Evolutionary conservation across 1,140 invertebrate species (phyloP), one percentile per base, ranked within the genome.

Genomic region (Odontomachus brunneus): DNA sequence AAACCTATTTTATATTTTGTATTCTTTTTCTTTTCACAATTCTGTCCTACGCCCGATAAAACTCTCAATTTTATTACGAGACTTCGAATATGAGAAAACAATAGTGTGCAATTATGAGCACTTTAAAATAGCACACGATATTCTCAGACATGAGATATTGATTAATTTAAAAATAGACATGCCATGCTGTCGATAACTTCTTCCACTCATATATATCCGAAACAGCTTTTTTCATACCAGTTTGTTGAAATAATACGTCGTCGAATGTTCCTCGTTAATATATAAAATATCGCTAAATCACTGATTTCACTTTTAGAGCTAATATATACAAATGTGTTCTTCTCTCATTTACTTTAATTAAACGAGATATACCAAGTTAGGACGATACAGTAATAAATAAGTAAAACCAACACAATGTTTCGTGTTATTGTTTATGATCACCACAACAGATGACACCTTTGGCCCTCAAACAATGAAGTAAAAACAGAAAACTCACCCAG

Each of bases 401-500:
- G 53, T 44, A 74, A 59, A 69, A 82, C 33, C 0, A 76, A 63
- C 17, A 38, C 49, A 22, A 74, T 22, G 57, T 82, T 74, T 38
- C 14, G 85, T 88, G 80, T 89, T 12, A 51, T n/a, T 92, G 91
- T 93, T 84, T 89, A 89, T 91, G 88, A 82, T 89, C 72, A 60
- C 93, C 93, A 94, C 93, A 94, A 94, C 93, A 78, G 85, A 81
- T 63, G 3, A 38, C 92, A 94, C 87, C 91, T 93, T 94, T 93
- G 92, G 89, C 92, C 88, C 91, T 90, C 74, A 49, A 69, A 80
- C 78, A 81, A 82, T 85, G 26, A 86, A 84, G 63, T 81, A 88
- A 63, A 53, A 57, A 90, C 86, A 87, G 88, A 90, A 92, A 95
- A 95, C 95, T 95, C 94, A 95, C 95, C 95, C 94, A 94, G 94